Percentiles rank a stretch among this genome's conserved stretches.
These are phyloP conservation scores for Drosophila colorata DNA, from an alignment of 2,888 invertebrate species.

Conservation along the genomic window DNA sequence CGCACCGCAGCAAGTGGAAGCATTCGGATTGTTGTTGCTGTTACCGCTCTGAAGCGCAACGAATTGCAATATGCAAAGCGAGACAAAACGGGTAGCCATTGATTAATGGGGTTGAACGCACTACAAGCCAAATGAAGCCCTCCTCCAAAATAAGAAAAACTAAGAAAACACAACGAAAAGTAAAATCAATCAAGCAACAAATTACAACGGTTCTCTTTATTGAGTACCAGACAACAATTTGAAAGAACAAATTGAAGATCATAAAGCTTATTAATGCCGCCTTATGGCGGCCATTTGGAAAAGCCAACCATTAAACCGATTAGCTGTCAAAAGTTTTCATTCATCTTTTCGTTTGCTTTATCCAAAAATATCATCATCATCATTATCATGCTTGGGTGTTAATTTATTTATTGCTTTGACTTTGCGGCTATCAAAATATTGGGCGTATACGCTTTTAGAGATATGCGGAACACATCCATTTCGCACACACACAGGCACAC, in stretches of 20 bases:
- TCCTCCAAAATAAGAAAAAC: slow-evolving; percentile 11
- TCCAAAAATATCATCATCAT: slow-evolving; percentile 19
- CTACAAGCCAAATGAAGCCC: slow-evolving; percentile 26
- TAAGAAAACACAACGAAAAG: slow-evolving; percentile 22
- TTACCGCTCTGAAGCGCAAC: slow-evolving; percentile 38
- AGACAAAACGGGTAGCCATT: slow-evolving; percentile 42
- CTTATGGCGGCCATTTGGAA: slow-evolving; percentile 36
- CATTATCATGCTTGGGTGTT: slow-evolving; percentile 42
- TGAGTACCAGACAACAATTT: slow-evolving; percentile 26
- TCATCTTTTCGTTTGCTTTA: slow-evolving; percentile 38
- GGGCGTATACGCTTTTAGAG: slow-evolving; percentile 9
- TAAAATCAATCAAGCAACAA: slow-evolving; percentile 68
- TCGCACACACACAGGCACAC: background rate
- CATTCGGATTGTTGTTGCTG: slow-evolving; percentile 14
- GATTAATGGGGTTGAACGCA: slow-evolving; percentile 73
- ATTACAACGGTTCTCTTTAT: slow-evolving; percentile 46
- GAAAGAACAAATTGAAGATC: slow-evolving; percentile 51
- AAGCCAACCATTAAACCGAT: slow-evolving; percentile 44
- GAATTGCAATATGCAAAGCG: slow-evolving; percentile 75
- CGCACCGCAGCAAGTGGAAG: slow-evolving; percentile 29
- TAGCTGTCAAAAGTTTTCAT: slow-evolving; percentile 59
- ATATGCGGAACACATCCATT: slow-evolving; percentile 27
- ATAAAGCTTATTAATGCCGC: slow-evolving; percentile 50
- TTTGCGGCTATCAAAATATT: slow-evolving; percentile 66
- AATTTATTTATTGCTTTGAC: slow-evolving; percentile 73